Conservation (phyloP, 37 sponge, comb jelly and placozoan genomes). For the Hexactinellida sp. region DNA sequence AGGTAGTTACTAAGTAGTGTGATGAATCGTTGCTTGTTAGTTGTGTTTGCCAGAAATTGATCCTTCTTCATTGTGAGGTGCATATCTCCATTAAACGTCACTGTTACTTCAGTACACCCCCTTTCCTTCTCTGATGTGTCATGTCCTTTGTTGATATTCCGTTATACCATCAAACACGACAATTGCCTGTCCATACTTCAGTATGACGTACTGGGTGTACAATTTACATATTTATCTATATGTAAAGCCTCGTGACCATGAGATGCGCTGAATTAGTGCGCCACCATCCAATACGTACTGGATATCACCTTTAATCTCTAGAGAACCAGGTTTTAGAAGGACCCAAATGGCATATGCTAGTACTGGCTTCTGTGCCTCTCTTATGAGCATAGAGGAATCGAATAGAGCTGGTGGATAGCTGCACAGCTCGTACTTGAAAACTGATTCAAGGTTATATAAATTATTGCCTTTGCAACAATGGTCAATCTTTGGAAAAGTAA, state of each 20-base stretch:
- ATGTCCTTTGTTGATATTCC: slow-evolving; percentile 27
- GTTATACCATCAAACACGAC: slow-evolving; percentile 38
- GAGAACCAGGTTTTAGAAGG: not conserved
- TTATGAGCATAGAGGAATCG: slow-evolving; percentile 17
- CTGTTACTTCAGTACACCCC: slow-evolving; percentile 18
- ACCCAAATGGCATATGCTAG: slow-evolving; percentile 21
- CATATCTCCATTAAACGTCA: slow-evolving; percentile 20
- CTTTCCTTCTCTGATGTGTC: slow-evolving; percentile 25
- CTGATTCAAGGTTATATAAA: not conserved
- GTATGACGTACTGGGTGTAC: slow-evolving; percentile 19
- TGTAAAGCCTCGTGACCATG: slow-evolving; percentile 21
- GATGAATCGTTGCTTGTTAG: not conserved
- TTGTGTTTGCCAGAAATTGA: not conserved
- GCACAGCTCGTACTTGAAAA: slow-evolving; percentile 27
- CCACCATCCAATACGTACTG: slow-evolving; percentile 25
- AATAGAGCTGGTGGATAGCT: slow-evolving; percentile 32
- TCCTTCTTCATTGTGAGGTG: not conserved
- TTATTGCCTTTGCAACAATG: slow-evolving; percentile 17
- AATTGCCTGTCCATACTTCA: slow-evolving; percentile 23
- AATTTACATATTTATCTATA: slow-evolving; percentile 18
- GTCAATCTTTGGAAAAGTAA: slow-evolving; percentile 26
- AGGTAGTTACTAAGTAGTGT: slow-evolving; percentile 13
- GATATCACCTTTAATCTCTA: slow-evolving; percentile 11
- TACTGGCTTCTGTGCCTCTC: slow-evolving; percentile 24
- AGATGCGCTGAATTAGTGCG: slow-evolving; percentile 1